These are phyloP conservation scores for Poeciliopsis occidentalis DNA, from an alignment of 2,113 vertebrate species.

Conservation along the genomic window DNA sequence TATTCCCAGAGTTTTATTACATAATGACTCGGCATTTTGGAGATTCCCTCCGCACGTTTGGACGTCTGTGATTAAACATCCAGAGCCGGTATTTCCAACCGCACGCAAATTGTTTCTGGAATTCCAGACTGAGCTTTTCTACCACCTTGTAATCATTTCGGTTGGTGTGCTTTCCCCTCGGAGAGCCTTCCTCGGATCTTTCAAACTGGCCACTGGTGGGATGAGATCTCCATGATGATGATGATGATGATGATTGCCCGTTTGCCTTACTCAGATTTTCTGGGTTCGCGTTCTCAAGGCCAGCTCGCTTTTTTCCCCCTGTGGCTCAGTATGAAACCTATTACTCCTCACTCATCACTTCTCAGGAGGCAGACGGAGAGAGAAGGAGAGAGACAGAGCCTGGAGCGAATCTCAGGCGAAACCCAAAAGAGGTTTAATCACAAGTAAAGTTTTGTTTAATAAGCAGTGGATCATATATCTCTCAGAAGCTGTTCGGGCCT, in stretches of 20 bases:
- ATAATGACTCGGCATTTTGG: slow-evolving; percentile 14
- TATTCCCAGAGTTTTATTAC: slow-evolving; percentile 10
- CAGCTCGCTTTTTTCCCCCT: slow-evolving; percentile 17
- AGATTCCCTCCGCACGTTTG: background rate
- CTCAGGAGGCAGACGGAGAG: slow-evolving; percentile 21
- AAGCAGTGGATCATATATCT: slow-evolving; percentile 64
- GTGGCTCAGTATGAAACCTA: slow-evolving; percentile 49
- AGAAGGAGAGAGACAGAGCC: background rate
- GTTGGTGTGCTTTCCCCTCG: background rate
- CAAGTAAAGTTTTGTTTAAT: slow-evolving; percentile 72
- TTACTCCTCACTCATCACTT: slow-evolving; percentile 56
- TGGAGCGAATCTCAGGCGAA: slow-evolving; percentile 57
- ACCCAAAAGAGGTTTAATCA: slow-evolving; percentile 73
- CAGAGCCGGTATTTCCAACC: slow-evolving; percentile 6
- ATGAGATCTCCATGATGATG: slow-evolving; percentile 22
- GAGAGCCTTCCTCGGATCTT: background rate
- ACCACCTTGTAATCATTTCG: slow-evolving; percentile 7
- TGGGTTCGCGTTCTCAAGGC: slow-evolving; percentile 2
- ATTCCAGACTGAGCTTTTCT: background rate
- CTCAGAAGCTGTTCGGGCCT: slow-evolving; percentile 39
- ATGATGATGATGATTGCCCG: slow-evolving; percentile 10
- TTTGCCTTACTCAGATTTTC: slow-evolving; percentile 13
- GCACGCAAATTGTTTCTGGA: slow-evolving; percentile 3
- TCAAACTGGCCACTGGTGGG: background rate
- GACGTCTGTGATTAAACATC: slow-evolving; percentile 1